A percentile compares a stretch with the other conserved stretches of the same genome.
These are phyloP conservation scores for Ichneumoninae sp. DNA, from an alignment of 2,888 invertebrate species.

Conservation along the genomic window DNA sequence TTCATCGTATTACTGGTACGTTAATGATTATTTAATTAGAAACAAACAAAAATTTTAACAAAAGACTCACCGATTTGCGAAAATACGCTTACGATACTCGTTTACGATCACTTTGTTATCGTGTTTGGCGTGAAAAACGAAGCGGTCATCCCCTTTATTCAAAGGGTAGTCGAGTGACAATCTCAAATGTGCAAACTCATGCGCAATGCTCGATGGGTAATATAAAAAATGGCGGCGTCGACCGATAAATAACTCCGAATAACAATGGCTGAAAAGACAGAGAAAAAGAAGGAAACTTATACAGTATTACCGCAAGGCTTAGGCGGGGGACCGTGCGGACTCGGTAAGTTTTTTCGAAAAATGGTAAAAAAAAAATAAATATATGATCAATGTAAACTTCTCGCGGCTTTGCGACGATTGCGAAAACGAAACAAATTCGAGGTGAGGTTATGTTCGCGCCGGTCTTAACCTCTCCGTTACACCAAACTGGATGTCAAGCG, in stretches of 20 bases:
- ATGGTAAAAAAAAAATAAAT: neutral
- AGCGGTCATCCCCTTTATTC: constrained; percentile 49
- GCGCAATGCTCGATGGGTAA: constrained; percentile 69
- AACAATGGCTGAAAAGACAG: constrained; percentile 57
- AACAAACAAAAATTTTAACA: neutral
- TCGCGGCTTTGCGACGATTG: neutral
- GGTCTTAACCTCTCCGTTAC: neutral
- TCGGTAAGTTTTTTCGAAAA: constrained; percentile 83
- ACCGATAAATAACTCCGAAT: neutral
- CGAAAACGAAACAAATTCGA: neutral
- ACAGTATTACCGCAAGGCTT: constrained; percentile 84
- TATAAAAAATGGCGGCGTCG: constrained; percentile 11
- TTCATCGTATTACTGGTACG: neutral
- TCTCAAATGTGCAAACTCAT: constrained; percentile 81
- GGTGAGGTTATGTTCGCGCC: constrained; percentile 54
- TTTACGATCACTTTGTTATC: constrained; percentile 21
- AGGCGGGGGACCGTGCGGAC: constrained; percentile 86
- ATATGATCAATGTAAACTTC: neutral
- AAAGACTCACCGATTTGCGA: constrained; percentile 42
- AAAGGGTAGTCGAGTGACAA: constrained; percentile 71
- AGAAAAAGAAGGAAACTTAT: constrained; percentile 32
- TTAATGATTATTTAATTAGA: neutral
- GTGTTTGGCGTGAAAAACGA: constrained; percentile 43
- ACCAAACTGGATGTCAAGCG: neutral
- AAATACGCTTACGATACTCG: constrained; percentile 35